Percentiles rank a stretch among this genome's conserved stretches.
Evolutionary conservation across 2,888 invertebrate genomes (phyloP).

Genomic region (Cosmia pyralina): DNA sequence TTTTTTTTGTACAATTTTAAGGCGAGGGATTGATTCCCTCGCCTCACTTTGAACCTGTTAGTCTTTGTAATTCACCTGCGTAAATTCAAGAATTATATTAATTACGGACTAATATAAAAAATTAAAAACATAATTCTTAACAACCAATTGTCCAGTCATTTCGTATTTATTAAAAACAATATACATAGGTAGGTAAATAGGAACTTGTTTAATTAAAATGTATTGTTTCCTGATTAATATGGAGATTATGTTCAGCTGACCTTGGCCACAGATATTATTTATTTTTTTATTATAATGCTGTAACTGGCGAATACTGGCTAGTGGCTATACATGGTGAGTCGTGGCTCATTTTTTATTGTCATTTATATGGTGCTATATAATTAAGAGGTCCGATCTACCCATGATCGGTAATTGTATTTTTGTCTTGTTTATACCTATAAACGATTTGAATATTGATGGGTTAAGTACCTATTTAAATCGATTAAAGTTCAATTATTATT

Average conservation of each 20-base stretch:
- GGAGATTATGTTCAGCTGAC: conserved; percentile 23
- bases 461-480: background rate
- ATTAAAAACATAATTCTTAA: conserved; percentile 3
- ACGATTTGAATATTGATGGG: background rate
- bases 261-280: conserved; percentile 41
- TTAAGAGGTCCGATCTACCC: conserved; percentile 6
- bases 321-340: background rate
- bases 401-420: background rate
- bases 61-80: background rate
- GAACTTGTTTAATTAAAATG: conserved; percentile 42
- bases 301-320: background rate
- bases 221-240: conserved; percentile 58
- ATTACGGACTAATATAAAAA: background rate
- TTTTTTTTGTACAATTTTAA: background rate
- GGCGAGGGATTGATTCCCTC: no score
- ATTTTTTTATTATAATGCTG: conserved; percentile 22
- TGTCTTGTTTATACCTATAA: no score
- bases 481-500: background rate
- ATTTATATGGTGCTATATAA: conserved; percentile 28
- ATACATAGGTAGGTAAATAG: conserved; percentile 23
- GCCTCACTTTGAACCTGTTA: background rate
- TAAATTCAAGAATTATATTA: background rate
- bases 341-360: conserved; percentile 15
- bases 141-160: conserved; percentile 19
- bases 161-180: conserved; percentile 24